phyloP scores from a whole-genome alignment of 2,113 vertebrate species.

The Petrocephalus microphthalmus region DNA sequence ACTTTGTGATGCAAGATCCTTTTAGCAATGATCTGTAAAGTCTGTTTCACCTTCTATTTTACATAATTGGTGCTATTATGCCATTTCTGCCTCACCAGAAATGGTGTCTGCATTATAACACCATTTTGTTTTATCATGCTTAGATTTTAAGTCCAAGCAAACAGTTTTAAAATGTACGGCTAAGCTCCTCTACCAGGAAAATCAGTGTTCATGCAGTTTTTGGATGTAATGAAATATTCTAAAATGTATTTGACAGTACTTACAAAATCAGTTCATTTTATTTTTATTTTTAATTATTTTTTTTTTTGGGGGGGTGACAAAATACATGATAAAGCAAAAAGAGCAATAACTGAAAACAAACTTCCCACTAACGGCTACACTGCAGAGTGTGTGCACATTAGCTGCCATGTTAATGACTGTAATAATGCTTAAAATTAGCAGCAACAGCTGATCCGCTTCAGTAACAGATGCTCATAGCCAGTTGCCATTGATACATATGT shows the following conservation, averaged over 20 bases:
- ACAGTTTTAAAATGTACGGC: neutral
- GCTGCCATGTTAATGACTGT: neutral
- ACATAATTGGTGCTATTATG: conserved; percentile 1
- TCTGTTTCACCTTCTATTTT: neutral
- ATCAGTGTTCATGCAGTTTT: neutral
- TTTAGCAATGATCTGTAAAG: neutral
- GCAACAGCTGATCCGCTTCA: neutral
- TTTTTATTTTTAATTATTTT: neutral
- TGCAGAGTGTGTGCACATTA: neutral
- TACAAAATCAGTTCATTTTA: neutral
- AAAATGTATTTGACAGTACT: neutral
- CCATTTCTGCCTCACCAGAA: neutral
- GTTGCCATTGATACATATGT: conserved; percentile 10
- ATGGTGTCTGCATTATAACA: neutral
- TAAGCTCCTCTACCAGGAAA: neutral
- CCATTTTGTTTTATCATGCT: neutral
- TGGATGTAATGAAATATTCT: neutral
- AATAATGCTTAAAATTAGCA: neutral
- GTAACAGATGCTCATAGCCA: neutral
- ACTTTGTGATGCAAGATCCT: neutral
- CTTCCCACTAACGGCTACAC: neutral
- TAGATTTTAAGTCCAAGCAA: neutral
- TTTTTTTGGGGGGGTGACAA: neutral
- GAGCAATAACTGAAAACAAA: neutral
- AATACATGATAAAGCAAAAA: neutral